Evolutionary conservation across 2,888 invertebrate genomes (phyloP), one percentile per base, ranked within the genome.

Genomic region (Scaptomyza tumidula): DNA sequence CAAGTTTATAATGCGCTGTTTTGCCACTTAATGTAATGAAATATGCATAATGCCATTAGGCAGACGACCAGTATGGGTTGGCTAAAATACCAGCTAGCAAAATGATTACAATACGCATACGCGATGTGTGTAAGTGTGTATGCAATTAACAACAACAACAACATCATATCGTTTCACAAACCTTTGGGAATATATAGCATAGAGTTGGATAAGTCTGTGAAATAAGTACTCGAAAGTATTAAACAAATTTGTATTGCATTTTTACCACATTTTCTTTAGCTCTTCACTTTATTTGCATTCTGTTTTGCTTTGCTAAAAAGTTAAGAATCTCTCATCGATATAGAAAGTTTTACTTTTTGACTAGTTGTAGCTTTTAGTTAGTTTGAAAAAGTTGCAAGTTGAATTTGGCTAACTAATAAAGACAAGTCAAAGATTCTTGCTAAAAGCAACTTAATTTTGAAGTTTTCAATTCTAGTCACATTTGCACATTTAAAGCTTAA

Each of bases 21-120:
- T 83, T 78, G 80, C 76, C 88, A 85, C 86, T 85, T 88, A 86
- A 85, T 85, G 70, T 88, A 84, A 85, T 85, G 85, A 88, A 85
- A 85, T 88, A 85, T 85, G 86, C 84, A 86, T 76, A 80, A 86
- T 78, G 73, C 86, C 84, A 86, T 85, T 85, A 85, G 60, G 50
- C 49, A 55, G 37, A 19, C 58, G 52, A 61, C 41, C 41, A 55
- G 29, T 49, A n/a, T 10, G 39, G 14, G 4, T 50, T 7, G 37
- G 24, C 70, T 6, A 1, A 24, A 71, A 52, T 59, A 29, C 58
- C 59, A 71, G 19, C 19, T 37, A 56, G 67, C 48, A 58, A 59
- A 57, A 69, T 50, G 66, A 71, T 77, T 65, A 56, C 68, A 71
- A 55, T 61, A 69, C 74, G 76, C 65, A 78, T 71, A 76, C 69